Evolutionary conservation across 2,113 vertebrate genomes (phyloP), one percentile per base, ranked within the genome.

Genomic region (Anoplopoma fimbria): DNA sequence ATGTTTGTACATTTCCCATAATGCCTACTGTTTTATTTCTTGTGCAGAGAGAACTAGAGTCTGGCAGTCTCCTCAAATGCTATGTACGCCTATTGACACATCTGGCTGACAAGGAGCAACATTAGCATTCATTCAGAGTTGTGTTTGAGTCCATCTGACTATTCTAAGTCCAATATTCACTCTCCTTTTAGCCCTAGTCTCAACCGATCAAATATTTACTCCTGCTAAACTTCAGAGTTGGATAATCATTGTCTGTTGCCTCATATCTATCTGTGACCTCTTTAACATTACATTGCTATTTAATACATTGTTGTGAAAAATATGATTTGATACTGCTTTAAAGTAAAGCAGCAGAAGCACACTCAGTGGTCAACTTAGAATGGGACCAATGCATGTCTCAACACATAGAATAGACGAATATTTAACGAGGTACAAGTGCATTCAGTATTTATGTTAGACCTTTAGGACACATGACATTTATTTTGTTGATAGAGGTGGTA

Each of bases 1-100:
- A 4, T 12, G 49, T 40, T 55, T 45, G 17, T 57, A 9, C 4
- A 42, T 83, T 55, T 67, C 34, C 36, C 45, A 62, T 25, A 17
- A n/a, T 12, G 62, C 2, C 36, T 31, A 36, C 45, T 47, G 64
- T 47, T 19, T 36, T 29, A 63, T 75, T 77, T 81, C 74, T 73
- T 70, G 58, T 62, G 78, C 67, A 40, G 23, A 64, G 49, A 73
- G 64, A 69, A 65, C 61, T 85, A 60, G 10, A 80, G 62, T 82
- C 49, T 58, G 19, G 29, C 71, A 21, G 45, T 58, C 79, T 77
- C 58, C 81, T 81, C 53, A 87, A 77, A 78, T 31, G 23, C 42
- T 10, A 38, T 9, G 21, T 51, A 21, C n/a, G 61, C 5, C 23
- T 64, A 6, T 38, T 64, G 10, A 40, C 34, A 64, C 62, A 64